Conservation (phyloP, 2,113 vertebrate genomes). For the Nerophis ophidion region DNA sequence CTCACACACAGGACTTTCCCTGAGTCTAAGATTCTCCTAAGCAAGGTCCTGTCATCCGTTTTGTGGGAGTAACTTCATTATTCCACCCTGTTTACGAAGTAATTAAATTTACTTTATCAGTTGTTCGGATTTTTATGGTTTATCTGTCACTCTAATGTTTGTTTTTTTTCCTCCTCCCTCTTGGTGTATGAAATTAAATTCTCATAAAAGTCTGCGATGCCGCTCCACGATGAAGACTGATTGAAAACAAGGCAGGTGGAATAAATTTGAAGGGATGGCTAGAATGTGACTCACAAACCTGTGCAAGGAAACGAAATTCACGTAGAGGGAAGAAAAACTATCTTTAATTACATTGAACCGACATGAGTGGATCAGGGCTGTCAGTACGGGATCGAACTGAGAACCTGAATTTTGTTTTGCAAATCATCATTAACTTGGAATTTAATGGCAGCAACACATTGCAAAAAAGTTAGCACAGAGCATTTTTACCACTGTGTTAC, state of each 20-base stretch:
- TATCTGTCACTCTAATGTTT: conserved; percentile 60
- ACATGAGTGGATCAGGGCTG: too few relatives aligned
- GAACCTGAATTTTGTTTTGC: too few relatives aligned
- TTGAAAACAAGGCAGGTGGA: conserved; percentile 39
- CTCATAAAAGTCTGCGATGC: conserved; percentile 39
- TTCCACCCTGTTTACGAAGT: conserved; percentile 26
- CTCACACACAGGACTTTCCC: too few relatives aligned
- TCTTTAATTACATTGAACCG: not conserved
- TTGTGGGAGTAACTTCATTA: conserved; percentile 31
- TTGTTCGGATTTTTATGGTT: conserved; percentile 37
- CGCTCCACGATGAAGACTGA: conserved; percentile 33
- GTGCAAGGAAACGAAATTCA: conserved; percentile 21
- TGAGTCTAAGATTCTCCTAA: too few relatives aligned
- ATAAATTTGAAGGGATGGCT: conserved; percentile 35
- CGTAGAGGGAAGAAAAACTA: conserved; percentile 13
- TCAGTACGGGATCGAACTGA: too few relatives aligned
- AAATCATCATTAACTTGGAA: too few relatives aligned
- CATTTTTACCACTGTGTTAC: too few relatives aligned
- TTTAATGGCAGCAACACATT: too few relatives aligned
- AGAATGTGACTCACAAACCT: conserved; percentile 19
- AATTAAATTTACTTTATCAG: conserved; percentile 53
- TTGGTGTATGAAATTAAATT: conserved; percentile 34
- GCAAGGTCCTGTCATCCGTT: conserved; percentile 25
- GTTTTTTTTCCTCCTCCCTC: conserved; percentile 16
- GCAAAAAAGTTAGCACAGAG: too few relatives aligned